phyloP scores from a whole-genome alignment of 2,888 invertebrate species.

The Antheraea assamensis region DNA sequence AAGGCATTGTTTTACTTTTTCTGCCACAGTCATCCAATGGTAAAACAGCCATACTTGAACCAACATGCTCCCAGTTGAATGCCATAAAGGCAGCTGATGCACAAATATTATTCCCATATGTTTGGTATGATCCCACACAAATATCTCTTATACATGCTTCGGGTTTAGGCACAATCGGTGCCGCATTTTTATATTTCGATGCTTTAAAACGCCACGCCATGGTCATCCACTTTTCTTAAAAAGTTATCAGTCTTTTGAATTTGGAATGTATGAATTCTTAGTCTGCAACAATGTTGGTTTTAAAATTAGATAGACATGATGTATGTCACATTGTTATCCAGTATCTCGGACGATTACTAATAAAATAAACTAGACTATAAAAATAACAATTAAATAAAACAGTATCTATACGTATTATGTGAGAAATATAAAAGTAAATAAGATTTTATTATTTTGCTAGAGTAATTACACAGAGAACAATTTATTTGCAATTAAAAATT shows the following conservation, averaged over 20 bases:
- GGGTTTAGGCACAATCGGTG: conserved; percentile 96
- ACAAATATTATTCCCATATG: conserved; percentile 97
- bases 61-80: conserved; percentile 96
- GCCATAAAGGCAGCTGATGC: conserved; percentile 97
- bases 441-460: neutral
- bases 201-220: conserved; percentile 99
- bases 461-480: conserved; percentile 28
- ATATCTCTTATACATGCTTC: conserved; percentile 95
- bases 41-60: conserved; percentile 94
- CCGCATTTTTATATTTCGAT: conserved; percentile 99
- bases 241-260: conserved; percentile 70
- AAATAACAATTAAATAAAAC: conserved; percentile 16
- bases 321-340: neutral
- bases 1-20: conserved; percentile 93
- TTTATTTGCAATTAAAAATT: conserved; percentile 22
- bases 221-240: conserved; percentile 59
- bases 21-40: conserved; percentile 94
- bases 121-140: conserved; percentile 95
- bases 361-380: neutral
- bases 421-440: neutral
- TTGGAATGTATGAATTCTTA: conserved; percentile 66
- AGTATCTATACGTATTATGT: neutral
- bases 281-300: conserved; percentile 49
- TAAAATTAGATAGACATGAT: neutral
- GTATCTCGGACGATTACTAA: neutral